A percentile compares a stretch with the other conserved stretches of the same genome.
These are phyloP conservation scores for Lepidostoma basale DNA, from an alignment of 1,140 invertebrate genomes.

Conservation along the genomic window DNA sequence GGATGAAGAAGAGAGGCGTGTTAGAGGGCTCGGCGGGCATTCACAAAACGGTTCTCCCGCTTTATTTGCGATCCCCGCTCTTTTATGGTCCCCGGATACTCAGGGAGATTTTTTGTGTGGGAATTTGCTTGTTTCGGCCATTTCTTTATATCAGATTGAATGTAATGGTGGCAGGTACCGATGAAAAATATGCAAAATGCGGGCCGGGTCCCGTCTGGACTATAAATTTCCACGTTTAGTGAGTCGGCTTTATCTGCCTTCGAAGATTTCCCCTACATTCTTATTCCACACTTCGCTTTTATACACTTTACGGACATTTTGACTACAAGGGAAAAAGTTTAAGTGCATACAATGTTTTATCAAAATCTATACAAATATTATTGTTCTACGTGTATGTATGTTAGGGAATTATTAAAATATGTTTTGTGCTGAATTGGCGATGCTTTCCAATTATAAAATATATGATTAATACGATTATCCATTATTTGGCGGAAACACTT, in stretches of 20 bases:
- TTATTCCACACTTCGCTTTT: not conserved
- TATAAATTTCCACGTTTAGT: not conserved
- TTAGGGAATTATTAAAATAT: too few species aligned
- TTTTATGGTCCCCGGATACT: constrained; percentile 24
- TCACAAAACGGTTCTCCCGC: constrained; percentile 4
- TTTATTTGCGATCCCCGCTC: constrained; percentile 20
- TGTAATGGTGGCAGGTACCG: constrained; percentile 11
- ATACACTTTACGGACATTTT: too few species aligned
- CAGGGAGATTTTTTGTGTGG: constrained; percentile 15
- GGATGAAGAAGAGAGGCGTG: constrained; percentile 17
- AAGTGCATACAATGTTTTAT: too few species aligned
- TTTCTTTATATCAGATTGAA: constrained; percentile 30
- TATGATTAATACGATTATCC: too few species aligned
- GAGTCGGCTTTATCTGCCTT: not conserved
- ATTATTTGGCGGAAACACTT: too few species aligned
- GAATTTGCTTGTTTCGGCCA: constrained; percentile 26
- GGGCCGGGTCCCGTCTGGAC: not conserved
- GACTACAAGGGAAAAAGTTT: too few species aligned
- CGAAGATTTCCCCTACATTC: not conserved
- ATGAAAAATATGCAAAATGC: constrained; percentile 12
- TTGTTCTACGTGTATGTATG: too few species aligned
- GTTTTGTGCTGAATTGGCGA: too few species aligned
- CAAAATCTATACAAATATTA: too few species aligned
- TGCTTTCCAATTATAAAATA: too few species aligned
- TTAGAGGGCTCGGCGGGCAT: constrained; percentile 13